Conservation (phyloP, 2,113 vertebrate species). For the Pterocles burchelli region DNA sequence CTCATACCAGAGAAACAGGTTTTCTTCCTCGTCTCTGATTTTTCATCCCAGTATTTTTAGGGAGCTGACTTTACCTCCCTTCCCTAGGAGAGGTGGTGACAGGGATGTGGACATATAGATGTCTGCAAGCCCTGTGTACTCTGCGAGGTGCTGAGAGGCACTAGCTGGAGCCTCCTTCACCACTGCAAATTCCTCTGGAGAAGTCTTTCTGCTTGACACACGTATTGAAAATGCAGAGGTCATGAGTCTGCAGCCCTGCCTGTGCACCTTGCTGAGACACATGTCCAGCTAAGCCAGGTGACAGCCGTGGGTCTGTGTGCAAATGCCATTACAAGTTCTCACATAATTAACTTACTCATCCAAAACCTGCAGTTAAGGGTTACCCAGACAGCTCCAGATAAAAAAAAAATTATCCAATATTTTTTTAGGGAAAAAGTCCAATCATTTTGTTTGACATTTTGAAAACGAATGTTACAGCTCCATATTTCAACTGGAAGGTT, state of each 20-base stretch:
- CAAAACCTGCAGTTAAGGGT: neutral
- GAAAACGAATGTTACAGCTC: slow-evolving; percentile 18
- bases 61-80: neutral
- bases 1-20: neutral
- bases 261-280: neutral
- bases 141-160: neutral
- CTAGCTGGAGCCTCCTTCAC: neutral
- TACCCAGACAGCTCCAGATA: neutral
- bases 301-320: neutral
- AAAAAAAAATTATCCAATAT: neutral
- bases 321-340: neutral
- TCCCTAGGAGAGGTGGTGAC: neutral
- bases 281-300: neutral
- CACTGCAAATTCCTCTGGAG: neutral
- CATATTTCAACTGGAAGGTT: slow-evolving; percentile 8
- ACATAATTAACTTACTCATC: neutral
- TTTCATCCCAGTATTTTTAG: neutral
- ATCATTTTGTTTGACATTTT: slow-evolving; percentile 11
- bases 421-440: neutral
- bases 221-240: neutral
- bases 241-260: neutral
- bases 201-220: neutral
- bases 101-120: neutral
- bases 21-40: neutral
- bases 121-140: neutral